Base-by-base conservation (phyloP, 1,140 invertebrate species). In the Leucophenga varia region DNA sequence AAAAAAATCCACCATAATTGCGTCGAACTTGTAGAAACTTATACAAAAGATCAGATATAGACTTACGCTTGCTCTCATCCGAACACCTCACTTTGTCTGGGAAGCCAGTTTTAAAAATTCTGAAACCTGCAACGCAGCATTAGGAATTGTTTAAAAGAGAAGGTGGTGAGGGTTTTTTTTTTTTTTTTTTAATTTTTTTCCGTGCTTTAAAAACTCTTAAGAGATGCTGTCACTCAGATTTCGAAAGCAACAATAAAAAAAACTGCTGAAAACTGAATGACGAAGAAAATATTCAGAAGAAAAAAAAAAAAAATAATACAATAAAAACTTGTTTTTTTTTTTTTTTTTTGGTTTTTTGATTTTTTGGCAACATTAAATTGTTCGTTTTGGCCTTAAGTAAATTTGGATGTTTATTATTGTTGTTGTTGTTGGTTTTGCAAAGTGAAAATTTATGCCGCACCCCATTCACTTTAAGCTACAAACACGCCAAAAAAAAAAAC, bases 241-340 rank as follows among this genome's bases (percentile, higher is more conserved):
- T 28, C 25, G 25, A 28, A 28, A 7, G 25, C 25, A 7, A 12
- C 25, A 12, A 12, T 7, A 12, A 28, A 7, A 28, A 64, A 59
- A 64, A 57, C 57, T 57, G 60, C 57, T 64, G 60, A 43, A 64
- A 64, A 64, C 64, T 64, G 56, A 44, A 63, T 63, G 60, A 63
- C 59, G 61, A 63, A 56, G 59, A 63, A 63, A 63, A 63, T 63
- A 64, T 56, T 64, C 16, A n/a, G 12, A 34, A 10, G 32, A 5
- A n/a, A 10, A 14, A n/a, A 34, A 28, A 7, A 6, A 28, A 7
- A 12, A 28, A 28, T 6, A 28, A 28, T 12, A 55, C 43, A 12
- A 45, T 34, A 38, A 50, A 55, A 63, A 63, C 57, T 47, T 43
- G 57, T 59, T 59, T 57, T 48, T 48, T 30, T 10, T 40, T 30